A percentile compares a stretch with the other conserved stretches of the same genome.
Evolutionary conservation across 2,888 invertebrate species (phyloP).

Genomic region (Epistrophe grossulariae): DNA sequence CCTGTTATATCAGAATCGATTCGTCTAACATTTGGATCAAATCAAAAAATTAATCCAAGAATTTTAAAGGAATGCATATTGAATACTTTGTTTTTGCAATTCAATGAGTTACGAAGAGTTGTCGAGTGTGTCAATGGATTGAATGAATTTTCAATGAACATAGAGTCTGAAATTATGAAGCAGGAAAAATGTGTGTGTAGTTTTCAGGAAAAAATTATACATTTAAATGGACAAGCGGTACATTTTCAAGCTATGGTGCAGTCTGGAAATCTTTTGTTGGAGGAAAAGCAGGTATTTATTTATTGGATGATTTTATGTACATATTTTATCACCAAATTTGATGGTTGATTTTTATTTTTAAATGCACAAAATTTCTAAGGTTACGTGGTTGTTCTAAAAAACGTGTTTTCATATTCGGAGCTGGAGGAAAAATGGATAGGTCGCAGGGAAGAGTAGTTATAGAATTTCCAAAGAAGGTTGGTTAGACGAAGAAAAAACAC

Average conservation of each 20-base stretch:
- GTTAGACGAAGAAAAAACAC: no score
- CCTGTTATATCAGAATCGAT: conserved; percentile 61
- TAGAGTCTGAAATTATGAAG: conserved; percentile 77
- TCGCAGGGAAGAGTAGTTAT: no score
- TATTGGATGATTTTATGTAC: no score
- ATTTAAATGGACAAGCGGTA: conserved; percentile 15
- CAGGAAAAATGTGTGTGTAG: background rate
- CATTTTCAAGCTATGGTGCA: conserved; percentile 42
- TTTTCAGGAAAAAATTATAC: background rate
- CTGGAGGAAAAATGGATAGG: no score
- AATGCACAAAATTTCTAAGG: no score
- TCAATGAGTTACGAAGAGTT: conserved; percentile 75
- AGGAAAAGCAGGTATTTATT: conserved; percentile 16
- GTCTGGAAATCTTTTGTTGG: background rate
- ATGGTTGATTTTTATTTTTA: no score
- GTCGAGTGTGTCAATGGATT: conserved; percentile 77
- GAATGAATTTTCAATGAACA: conserved; percentile 77
- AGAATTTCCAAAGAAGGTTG: no score
- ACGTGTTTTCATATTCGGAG: no score
- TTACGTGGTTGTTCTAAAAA: no score
- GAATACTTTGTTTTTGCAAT: conserved; percentile 78
- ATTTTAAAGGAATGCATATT: conserved; percentile 72
- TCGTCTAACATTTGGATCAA: background rate
- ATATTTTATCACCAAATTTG: no score
- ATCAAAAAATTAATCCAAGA: conserved; percentile 54